Base-by-base conservation (phyloP, 35 echinoderm and acorn worm species). In the Strongylocentrotus purpuratus region DNA sequence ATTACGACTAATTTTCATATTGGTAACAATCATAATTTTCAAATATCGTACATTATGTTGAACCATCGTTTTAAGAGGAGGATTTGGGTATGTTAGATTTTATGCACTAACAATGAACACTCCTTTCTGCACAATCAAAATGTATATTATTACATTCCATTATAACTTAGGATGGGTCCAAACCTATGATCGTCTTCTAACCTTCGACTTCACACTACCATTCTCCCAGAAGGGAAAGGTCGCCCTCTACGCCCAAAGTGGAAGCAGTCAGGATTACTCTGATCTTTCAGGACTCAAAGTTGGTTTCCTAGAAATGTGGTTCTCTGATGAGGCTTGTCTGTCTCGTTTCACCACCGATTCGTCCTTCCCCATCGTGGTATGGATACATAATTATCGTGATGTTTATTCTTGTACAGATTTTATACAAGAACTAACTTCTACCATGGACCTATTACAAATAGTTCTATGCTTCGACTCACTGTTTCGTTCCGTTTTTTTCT, bases 131-230 rank as follows among this genome's bases (percentile, higher is more conserved):
- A 1, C 35, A 41, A 41, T 0, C 3, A 41, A 41, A 41, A 1
- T 41, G 35, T 41, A 41, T 41, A 41, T 59, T 10, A 59, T n/a
- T 59, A 12, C 7, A 14, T 13, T 59, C 52, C 11, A 14, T 59
- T 17, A 78, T 78, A 78, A 78, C 7, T 78, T 25, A 78, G 87
- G 87, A 45, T 89, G 87, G 87, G 25, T 89, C 33, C 87, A 89
- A 22, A 89, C 87, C 15, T 89, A 89, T 46, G 87, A 89, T 18
- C 87, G 87, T 89, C 87, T 89, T 31, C 87, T 89, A 31, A 89
- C 87, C 45, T 89, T 89, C 87, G 87, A 41, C 33, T 89, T 89
- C 87, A 89, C 87, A 28, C 87, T 33, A 13, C 87, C 87, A 15
- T 89, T 89, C 33, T 89, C 31, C 5, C 87, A 89, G 31, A 89